These are phyloP conservation scores for Calephelis perditalis DNA, from an alignment of 2,888 invertebrate genomes.

Conservation along the genomic window DNA sequence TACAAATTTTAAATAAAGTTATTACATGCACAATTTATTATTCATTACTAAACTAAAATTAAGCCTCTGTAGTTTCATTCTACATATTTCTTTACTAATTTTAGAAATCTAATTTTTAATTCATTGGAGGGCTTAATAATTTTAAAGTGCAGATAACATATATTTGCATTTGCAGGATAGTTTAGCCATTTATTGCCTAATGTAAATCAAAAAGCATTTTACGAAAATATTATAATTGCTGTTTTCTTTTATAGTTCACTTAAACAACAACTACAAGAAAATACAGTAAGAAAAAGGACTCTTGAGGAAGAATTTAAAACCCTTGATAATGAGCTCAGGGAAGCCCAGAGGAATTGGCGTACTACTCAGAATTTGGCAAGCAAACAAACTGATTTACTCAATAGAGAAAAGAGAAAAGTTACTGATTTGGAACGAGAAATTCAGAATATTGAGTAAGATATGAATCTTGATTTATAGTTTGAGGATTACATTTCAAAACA, in stretches of 20 bases:
- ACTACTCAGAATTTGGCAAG: slow-evolving; percentile 25
- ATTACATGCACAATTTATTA: too few relatives aligned
- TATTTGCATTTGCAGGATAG: too few relatives aligned
- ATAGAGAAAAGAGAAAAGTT: slow-evolving; percentile 52
- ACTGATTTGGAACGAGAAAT: slow-evolving; percentile 54
- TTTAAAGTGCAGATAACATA: too few relatives aligned
- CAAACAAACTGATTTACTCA: slow-evolving; percentile 45
- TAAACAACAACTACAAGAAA: slow-evolving; percentile 54
- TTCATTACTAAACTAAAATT: too few relatives aligned
- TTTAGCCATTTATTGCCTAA: too few relatives aligned
- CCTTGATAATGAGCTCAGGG: slow-evolving; percentile 36
- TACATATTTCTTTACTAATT: too few relatives aligned
- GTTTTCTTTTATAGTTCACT: slow-evolving; percentile 34
- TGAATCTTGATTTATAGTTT: background rate
- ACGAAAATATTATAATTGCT: background rate
- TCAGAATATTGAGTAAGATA: slow-evolving; percentile 53
- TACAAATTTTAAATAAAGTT: too few relatives aligned
- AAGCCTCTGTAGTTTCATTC: too few relatives aligned
- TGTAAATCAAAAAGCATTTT: background rate
- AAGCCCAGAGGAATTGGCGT: slow-evolving; percentile 19
- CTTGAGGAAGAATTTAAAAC: slow-evolving; percentile 54
- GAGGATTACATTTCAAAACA: background rate
- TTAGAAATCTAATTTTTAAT: too few relatives aligned
- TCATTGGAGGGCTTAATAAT: too few relatives aligned
- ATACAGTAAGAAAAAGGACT: slow-evolving; percentile 41